These are phyloP conservation scores for Pteronotus mesoamericanus DNA, from an alignment of 2,797 vertebrate genomes.

Conservation along the genomic window DNA sequence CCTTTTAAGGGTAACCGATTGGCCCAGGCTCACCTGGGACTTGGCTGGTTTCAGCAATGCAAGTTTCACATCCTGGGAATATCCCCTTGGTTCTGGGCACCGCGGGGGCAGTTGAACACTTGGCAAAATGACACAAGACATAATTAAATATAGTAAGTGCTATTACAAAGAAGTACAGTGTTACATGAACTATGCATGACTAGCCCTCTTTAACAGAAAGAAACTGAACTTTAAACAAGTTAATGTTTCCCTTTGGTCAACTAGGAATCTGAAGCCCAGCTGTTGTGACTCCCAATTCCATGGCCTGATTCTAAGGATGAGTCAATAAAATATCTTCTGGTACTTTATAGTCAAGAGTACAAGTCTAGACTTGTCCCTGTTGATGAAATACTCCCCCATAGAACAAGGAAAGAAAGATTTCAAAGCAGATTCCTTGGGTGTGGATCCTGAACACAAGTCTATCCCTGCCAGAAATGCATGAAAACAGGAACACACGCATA, in stretches of 20 bases:
- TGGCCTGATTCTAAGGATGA: fast-evolving
- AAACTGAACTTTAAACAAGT: neutral
- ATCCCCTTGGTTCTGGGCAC: neutral
- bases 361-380: neutral
- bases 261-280: neutral
- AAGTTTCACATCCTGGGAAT: neutral
- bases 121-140: neutral
- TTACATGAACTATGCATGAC: neutral
- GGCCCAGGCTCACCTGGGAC: neutral
- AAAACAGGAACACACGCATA: neutral
- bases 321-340: neutral
- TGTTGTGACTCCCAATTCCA: neutral
- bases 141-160: neutral
- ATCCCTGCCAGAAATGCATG: neutral
- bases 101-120: neutral
- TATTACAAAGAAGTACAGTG: neutral
- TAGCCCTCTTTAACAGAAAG: neutral
- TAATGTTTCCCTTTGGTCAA: too few relatives aligned
- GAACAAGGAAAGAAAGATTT: neutral
- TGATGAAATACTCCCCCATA: neutral
- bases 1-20: neutral
- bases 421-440: neutral
- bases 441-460: neutral
- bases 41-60: neutral
- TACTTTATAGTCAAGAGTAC: neutral